Base-by-base conservation (phyloP, 2,797 vertebrate species). In the Synaphobranchus kaupii region DNA sequence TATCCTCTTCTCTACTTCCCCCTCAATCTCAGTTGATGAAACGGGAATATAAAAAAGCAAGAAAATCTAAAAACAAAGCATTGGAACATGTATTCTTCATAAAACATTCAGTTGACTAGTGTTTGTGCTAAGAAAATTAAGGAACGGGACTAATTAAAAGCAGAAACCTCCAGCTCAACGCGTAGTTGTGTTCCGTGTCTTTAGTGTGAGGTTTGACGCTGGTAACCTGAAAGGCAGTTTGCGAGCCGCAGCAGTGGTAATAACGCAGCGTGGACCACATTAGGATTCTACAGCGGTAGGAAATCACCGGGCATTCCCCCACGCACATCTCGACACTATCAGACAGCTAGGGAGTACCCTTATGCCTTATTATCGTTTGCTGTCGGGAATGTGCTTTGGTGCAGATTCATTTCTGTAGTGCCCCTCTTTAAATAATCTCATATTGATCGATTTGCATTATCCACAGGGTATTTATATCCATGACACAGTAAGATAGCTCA, bases 251-350 rank as follows among this genome's bases (percentile, higher is more conserved):
- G 78, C 78, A n/a, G 78, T 10, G 47, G 22, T n/a, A 48, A 48
- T 81, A 81, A 81, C 78, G 78, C 78, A 81, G 78, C 78, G 44
- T n/a, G 73, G 47, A 81, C 44, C 47, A 81, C 78, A 81, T 81
- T 81, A 81, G 78, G 78, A 81, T 81, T 81, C 78, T 81, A 81
- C 78, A 81, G 47, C 78, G 44, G 78, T 81, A 81, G 44, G 47
- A 48, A 50, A 81, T 81, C 78, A 81, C 44, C 78, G 78, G 78
- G 78, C 78, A 80, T 81, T 50, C 78, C 78, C 78, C 44, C 22
- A 50, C 78, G 5, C 78, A 4, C 28, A 81, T 81, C 44, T n/a
- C 17, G 10, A 81, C 78, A 81, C 44, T 44, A 50, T 3, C 44
- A 81, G 78, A 48, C 44, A 48, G 78, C 44, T 20, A 25, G 78